Evolutionary conservation across 2,797 vertebrate species (phyloP).

Genomic region (Eurystomus glaucurus): DNA sequence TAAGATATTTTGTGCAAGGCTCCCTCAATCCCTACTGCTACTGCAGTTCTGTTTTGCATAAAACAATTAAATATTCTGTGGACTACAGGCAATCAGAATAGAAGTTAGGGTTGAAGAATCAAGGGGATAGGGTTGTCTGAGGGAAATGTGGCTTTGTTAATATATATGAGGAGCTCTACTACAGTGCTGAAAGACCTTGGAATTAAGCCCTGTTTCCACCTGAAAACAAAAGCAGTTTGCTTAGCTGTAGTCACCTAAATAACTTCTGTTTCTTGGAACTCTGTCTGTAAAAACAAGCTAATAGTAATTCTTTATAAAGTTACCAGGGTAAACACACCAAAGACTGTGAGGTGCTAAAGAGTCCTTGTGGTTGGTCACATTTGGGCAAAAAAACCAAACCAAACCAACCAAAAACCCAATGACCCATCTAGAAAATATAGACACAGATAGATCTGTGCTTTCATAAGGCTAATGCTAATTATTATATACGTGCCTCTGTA

Average conservation of each 20-base stretch:
- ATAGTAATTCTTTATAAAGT: background rate
- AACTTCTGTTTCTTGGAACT: background rate
- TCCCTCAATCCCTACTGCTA: background rate
- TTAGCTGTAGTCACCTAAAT: background rate
- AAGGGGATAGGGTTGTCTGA: background rate
- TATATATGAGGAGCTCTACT: rapidly evolving
- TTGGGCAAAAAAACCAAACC: rapidly evolving
- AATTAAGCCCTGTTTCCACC: background rate
- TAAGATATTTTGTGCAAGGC: background rate
- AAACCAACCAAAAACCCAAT: background rate
- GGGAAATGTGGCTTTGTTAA: background rate
- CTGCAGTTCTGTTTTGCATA: background rate
- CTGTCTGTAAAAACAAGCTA: background rate
- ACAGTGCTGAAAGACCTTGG: background rate
- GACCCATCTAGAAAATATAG: background rate
- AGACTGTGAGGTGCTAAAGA: background rate
- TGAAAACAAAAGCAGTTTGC: background rate
- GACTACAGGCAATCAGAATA: background rate
- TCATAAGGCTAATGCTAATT: background rate
- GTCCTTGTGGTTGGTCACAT: background rate
- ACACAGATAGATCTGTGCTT: background rate
- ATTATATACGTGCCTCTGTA: background rate
- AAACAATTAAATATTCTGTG: background rate
- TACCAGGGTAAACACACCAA: background rate
- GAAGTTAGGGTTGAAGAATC: background rate